These are phyloP conservation scores for Aleiodes testaceus DNA, from an alignment of 2,888 invertebrate species.

Conservation along the genomic window DNA sequence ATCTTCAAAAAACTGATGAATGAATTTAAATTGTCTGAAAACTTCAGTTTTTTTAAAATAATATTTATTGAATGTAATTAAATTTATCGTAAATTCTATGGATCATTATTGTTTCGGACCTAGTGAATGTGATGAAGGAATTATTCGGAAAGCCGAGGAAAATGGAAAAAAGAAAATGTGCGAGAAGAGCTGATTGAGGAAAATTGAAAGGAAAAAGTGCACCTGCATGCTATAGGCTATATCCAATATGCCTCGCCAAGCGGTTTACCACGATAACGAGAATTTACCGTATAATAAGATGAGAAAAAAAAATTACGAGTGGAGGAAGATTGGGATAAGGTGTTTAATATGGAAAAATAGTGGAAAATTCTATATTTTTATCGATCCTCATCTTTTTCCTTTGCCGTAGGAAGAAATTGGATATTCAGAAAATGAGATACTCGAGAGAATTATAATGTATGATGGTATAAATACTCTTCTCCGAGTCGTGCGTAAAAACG, in stretches of 20 bases:
- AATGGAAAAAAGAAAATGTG: constrained; percentile 9
- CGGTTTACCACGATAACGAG: constrained; percentile 43
- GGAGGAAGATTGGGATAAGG: constrained; percentile 31
- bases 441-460: too few relatives aligned
- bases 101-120: neutral
- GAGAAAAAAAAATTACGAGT: constrained; percentile 21
- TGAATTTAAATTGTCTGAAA: too few relatives aligned
- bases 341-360: constrained; percentile 36
- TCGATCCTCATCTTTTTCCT: neutral
- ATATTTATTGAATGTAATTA: too few relatives aligned
- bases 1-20: too few relatives aligned
- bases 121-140: too few relatives aligned
- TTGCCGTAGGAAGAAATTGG: too few relatives aligned
- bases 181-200: constrained; percentile 4
- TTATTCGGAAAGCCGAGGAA: neutral
- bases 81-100: too few relatives aligned
- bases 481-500: too few relatives aligned
- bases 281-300: constrained; percentile 43
- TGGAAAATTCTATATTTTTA: constrained; percentile 23
- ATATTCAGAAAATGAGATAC: too few relatives aligned
- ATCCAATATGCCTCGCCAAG: constrained; percentile 6
- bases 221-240: constrained; percentile 13
- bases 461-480: too few relatives aligned
- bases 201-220: constrained; percentile 14
- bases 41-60: too few relatives aligned